These are phyloP conservation scores for Gnatocerus cornutus DNA, from an alignment of 2,888 invertebrate genomes.

Conservation along the genomic window DNA sequence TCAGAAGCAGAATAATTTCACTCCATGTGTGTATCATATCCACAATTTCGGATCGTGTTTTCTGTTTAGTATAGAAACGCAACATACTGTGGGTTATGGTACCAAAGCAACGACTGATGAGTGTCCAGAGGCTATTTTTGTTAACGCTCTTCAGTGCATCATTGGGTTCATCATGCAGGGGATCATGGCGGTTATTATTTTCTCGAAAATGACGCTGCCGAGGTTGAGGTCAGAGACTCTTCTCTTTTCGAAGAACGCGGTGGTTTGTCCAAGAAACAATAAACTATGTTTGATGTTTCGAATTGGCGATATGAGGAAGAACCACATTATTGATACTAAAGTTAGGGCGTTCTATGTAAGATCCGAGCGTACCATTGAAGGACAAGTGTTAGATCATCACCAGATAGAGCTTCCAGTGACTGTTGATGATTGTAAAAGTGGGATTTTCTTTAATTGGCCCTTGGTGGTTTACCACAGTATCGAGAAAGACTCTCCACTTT, in stretches of 20 bases:
- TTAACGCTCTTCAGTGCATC: conserved; percentile 94
- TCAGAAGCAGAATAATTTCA: conserved; percentile 74
- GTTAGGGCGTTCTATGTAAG: conserved; percentile 86
- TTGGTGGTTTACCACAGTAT: conserved; percentile 93
- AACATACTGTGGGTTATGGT: conserved; percentile 93
- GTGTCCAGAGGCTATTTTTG: conserved; percentile 91
- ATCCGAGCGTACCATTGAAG: conserved; percentile 83
- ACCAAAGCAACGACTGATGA: conserved; percentile 88
- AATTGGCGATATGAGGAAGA: conserved; percentile 93
- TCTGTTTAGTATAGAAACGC: conserved; percentile 94
- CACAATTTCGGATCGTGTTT: conserved; percentile 91
- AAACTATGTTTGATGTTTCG: conserved; percentile 88
- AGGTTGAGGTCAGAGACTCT: conserved; percentile 93
- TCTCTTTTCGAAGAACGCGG: conserved; percentile 89
- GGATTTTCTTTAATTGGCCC: conserved; percentile 96
- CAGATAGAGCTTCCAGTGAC: conserved; percentile 81
- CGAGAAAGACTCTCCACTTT: conserved; percentile 89
- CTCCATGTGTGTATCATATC: conserved; percentile 89
- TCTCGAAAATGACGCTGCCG: conserved; percentile 94
- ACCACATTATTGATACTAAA: conserved; percentile 92
- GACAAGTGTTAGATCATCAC: conserved; percentile 84
- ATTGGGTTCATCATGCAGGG: conserved; percentile 68
- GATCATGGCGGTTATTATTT: conserved; percentile 86
- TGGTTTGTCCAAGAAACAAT: conserved; percentile 84
- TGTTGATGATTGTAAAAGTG: conserved; percentile 86